A percentile compares a stretch with the other conserved stretches of the same genome.
These are phyloP conservation scores for Dermochelys coriacea DNA, from an alignment of 2,797 vertebrate genomes.

Conservation along the genomic window DNA sequence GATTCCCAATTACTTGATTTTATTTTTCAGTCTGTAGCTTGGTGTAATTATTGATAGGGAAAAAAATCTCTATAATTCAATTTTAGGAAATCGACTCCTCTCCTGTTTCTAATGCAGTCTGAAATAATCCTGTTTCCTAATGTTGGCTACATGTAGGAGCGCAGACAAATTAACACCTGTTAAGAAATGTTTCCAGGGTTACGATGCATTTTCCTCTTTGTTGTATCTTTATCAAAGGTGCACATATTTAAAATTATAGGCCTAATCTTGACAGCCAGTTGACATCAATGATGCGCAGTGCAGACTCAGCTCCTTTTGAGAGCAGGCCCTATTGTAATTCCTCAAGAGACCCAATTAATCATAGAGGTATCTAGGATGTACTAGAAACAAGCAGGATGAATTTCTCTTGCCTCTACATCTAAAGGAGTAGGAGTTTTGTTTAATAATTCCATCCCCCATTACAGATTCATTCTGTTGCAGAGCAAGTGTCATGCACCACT, in stretches of 20 bases:
- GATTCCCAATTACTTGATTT: background rate
- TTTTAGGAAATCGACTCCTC: conserved; percentile 37
- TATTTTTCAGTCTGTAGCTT: background rate
- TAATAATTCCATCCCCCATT: background rate
- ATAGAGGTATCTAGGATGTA: background rate
- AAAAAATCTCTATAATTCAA: background rate
- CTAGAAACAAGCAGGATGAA: accelerated
- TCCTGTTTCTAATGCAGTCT: conserved; percentile 85
- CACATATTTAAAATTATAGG: background rate
- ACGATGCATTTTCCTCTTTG: background rate
- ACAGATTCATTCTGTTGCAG: background rate
- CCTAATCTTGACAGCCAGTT: background rate
- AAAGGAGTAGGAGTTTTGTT: background rate
- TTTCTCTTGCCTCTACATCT: background rate
- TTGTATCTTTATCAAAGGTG: background rate
- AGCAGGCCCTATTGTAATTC: background rate
- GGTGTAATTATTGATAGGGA: background rate
- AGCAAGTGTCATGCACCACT: background rate
- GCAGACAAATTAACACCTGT: conserved; percentile 80
- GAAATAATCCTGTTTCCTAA: conserved; percentile 78
- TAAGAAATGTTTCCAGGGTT: background rate
- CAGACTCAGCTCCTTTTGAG: background rate
- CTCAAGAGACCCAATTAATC: background rate
- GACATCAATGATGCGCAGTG: background rate
- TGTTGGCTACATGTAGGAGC: conserved; percentile 74